A percentile compares a stretch with the other conserved stretches of the same genome.
Evolutionary conservation across 2,797 vertebrate genomes (phyloP).

Genomic region (Aythya fuligula): DNA sequence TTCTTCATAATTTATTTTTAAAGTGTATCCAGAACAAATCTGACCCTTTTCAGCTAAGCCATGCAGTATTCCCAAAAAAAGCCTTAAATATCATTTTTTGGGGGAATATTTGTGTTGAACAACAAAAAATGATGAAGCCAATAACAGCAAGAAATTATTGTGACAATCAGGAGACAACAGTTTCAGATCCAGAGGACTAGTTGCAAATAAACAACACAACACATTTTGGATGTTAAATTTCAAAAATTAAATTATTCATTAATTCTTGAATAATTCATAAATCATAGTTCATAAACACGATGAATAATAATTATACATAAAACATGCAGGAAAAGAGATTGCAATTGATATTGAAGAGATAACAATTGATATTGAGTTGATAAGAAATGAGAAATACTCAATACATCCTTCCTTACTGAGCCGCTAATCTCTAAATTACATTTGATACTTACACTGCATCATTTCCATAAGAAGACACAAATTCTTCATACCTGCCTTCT

Average conservation of each 20-base stretch:
- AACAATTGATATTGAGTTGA: slow-evolving; percentile 51
- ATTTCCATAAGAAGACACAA: background rate
- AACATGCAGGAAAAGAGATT: slow-evolving; percentile 39
- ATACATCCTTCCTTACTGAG: background rate
- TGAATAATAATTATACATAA: slow-evolving; percentile 61
- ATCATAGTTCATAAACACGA: slow-evolving; percentile 31
- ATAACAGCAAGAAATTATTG: background rate
- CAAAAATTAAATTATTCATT: slow-evolving; percentile 42
- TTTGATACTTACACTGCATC: background rate
- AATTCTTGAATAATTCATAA: slow-evolving; percentile 62
- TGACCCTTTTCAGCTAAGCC: background rate
- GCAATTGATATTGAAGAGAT: slow-evolving; percentile 55
- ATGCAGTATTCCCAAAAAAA: background rate
- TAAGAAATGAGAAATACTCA: slow-evolving; percentile 47
- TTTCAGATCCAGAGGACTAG: background rate
- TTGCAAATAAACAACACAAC: slow-evolving; percentile 1
- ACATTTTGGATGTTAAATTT: slow-evolving; percentile 25
- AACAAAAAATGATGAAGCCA: background rate
- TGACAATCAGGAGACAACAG: background rate
- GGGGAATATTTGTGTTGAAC: background rate
- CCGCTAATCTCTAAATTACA: slow-evolving; percentile 22
- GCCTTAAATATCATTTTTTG: background rate
- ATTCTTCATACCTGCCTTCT: background rate
- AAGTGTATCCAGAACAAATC: background rate
- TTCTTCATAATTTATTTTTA: background rate